Evolutionary conservation across 2,888 invertebrate genomes (phyloP).

Genomic region (Andrena hattorfiana): DNA sequence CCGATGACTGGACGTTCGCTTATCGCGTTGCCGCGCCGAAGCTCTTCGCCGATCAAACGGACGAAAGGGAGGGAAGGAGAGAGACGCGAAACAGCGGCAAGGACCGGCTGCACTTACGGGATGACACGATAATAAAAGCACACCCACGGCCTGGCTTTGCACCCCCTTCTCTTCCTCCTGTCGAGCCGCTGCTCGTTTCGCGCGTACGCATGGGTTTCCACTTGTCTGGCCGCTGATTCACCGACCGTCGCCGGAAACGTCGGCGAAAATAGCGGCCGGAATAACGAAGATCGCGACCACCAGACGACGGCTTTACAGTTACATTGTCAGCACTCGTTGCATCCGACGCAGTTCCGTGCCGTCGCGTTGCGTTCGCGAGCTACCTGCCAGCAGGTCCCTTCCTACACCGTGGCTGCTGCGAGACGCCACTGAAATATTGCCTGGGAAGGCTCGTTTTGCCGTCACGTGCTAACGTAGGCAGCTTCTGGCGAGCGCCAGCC

Average conservation of each 20-base stretch:
- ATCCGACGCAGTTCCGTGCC: constrained; percentile 30
- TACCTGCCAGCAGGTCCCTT: constrained; percentile 20
- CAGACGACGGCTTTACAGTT: constrained; percentile 64
- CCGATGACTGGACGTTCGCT: not conserved
- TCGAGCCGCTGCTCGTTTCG: constrained; percentile 11
- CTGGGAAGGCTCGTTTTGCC: not conserved
- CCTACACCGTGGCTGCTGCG: not conserved
- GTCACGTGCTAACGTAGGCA: not conserved
- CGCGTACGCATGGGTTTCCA: constrained; percentile 49
- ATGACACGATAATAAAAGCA: constrained; percentile 61
- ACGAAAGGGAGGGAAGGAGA: not conserved
- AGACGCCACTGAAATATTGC: constrained; percentile 24
- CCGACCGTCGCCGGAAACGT: constrained; percentile 52
- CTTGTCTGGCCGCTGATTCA: constrained; percentile 57
- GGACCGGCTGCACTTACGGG: constrained; percentile 42
- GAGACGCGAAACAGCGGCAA: constrained; percentile 17
- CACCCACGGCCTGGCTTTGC: constrained; percentile 35
- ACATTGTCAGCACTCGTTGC: constrained; percentile 67
- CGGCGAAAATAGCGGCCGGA: constrained; percentile 66
- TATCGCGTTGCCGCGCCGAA: not conserved
- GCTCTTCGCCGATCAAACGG: not conserved
- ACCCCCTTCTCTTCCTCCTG: not conserved
- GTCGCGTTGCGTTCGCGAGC: not conserved
- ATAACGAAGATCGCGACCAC: constrained; percentile 67
- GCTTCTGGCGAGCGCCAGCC: too few species aligned